Percentiles rank a stretch among this genome's conserved stretches.
Evolutionary conservation across 2,888 invertebrate genomes (phyloP).

Genomic region (Aethes cnicana): DNA sequence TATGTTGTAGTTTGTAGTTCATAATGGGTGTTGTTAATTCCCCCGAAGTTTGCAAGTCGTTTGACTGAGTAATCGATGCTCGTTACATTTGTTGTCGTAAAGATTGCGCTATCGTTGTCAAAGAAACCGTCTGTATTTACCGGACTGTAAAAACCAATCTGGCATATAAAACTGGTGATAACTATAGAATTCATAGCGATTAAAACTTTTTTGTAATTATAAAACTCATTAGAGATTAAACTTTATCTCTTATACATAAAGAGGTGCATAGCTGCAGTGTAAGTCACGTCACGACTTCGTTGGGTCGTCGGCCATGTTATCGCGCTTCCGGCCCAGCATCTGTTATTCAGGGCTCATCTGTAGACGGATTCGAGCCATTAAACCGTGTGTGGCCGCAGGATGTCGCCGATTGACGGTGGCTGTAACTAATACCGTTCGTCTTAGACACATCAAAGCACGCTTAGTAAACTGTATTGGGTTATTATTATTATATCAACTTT

Average conservation of each 20-base stretch:
- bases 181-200: too few relatives aligned
- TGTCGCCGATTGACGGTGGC: conserved; percentile 12
- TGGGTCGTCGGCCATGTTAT: conserved; percentile 29
- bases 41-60: not conserved
- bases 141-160: not conserved
- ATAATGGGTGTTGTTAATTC: conserved; percentile 14
- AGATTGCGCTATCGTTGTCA: conserved; percentile 11
- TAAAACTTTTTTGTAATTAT: too few relatives aligned
- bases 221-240: conserved; percentile 3
- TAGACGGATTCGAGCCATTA: conserved; percentile 20
- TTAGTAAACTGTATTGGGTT: too few relatives aligned
- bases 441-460: too few relatives aligned
- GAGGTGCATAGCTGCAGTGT: not conserved
- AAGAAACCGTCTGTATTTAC: conserved; percentile 5
- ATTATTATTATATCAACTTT: too few relatives aligned
- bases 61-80: not conserved
- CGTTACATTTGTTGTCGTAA: not conserved
- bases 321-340: conserved; percentile 22
- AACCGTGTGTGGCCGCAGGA: conserved; percentile 25
- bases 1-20: not conserved
- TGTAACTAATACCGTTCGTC: not conserved
- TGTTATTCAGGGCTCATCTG: conserved; percentile 25
- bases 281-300: too few relatives aligned
- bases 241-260: too few relatives aligned
- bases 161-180: too few relatives aligned